phyloP scores from a whole-genome alignment of 2,888 invertebrate species.

The Ophonus ardosiacus region DNA sequence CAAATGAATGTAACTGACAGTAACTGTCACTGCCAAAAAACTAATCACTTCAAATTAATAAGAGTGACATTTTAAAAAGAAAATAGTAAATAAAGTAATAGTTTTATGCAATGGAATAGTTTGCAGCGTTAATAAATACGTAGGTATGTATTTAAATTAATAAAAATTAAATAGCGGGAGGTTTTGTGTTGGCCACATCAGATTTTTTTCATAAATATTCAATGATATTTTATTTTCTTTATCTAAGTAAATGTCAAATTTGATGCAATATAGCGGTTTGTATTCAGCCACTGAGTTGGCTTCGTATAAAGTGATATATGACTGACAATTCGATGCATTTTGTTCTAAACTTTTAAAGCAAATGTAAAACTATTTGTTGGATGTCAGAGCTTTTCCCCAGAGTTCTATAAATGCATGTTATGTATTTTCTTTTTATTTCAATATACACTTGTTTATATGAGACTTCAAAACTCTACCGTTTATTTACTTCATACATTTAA shows the following conservation, averaged over 20 bases:
- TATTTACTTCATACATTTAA: neutral
- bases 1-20: no score
- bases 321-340: neutral
- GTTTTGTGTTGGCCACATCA: no score
- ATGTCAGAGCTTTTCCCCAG: neutral
- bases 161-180: no score
- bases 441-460: neutral
- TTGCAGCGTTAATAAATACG: no score
- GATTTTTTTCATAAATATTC: neutral
- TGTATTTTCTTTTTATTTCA: neutral
- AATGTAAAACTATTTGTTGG: neutral
- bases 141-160: no score
- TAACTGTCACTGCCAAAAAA: no score
- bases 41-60: no score
- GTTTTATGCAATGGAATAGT: no score
- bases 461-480: neutral
- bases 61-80: no score
- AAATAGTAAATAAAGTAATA: no score
- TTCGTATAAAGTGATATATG: neutral
- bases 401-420: neutral
- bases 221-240: neutral
- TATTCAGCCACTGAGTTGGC: neutral
- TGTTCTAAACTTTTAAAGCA: neutral
- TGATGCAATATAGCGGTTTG: neutral
- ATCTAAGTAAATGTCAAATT: neutral